Evolutionary conservation across 2,113 vertebrate genomes (phyloP).

Genomic region (Capra hircus): DNA sequence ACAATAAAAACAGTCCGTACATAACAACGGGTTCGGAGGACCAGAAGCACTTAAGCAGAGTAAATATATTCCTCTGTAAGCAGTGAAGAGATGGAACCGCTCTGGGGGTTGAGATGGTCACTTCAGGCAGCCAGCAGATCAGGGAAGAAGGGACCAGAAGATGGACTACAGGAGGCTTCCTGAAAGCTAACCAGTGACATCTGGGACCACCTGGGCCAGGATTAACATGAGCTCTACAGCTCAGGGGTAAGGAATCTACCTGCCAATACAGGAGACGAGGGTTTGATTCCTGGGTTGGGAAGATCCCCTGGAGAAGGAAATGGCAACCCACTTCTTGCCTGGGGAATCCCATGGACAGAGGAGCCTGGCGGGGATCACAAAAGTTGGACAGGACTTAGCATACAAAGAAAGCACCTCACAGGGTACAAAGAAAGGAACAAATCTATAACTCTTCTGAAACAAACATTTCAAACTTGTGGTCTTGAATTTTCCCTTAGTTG

Average conservation of each 20-base stretch:
- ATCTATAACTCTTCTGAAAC: not conserved
- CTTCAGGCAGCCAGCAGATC: not conserved
- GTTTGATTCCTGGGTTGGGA: not conserved
- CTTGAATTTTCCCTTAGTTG: not conserved
- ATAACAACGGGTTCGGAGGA: slow-evolving; percentile 73
- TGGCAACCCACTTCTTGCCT: not conserved
- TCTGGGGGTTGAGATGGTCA: slow-evolving; percentile 25
- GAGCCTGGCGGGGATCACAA: not conserved
- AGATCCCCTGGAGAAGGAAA: not conserved
- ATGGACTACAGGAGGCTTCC: not conserved
- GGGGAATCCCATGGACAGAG: not conserved
- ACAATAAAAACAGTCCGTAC: slow-evolving; percentile 76
- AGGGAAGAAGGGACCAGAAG: no score
- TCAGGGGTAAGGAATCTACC: not conserved
- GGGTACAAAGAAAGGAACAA: not conserved
- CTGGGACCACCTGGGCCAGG: not conserved
- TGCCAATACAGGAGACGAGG: not conserved
- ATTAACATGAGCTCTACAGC: not conserved
- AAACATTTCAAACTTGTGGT: not conserved
- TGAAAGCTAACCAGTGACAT: not conserved
- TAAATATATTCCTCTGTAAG: slow-evolving; percentile 78
- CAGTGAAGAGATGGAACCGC: slow-evolving; percentile 66
- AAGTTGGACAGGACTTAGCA: not conserved
- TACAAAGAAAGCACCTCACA: not conserved
- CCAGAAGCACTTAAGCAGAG: slow-evolving; percentile 71